Evolutionary conservation across 2,888 invertebrate genomes (phyloP).

Genomic region (Gisinianus flammeolus): DNA sequence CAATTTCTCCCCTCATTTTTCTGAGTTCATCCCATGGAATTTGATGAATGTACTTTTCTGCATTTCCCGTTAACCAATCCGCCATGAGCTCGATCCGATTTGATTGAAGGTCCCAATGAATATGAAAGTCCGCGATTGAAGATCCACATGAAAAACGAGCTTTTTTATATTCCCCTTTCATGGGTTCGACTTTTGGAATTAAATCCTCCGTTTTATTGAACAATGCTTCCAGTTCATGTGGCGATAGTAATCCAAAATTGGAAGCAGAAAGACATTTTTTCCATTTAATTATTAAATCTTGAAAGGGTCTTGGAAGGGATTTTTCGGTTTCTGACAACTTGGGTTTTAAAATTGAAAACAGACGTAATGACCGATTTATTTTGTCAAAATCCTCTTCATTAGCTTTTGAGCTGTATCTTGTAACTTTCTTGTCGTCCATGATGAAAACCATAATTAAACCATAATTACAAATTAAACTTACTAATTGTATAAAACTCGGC

Average conservation of each 20-base stretch:
- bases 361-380: too few species aligned
- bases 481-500: too few species aligned
- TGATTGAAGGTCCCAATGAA: neutral
- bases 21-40: too few species aligned
- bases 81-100: neutral
- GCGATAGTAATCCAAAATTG: neutral
- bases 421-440: too few species aligned
- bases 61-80: neutral
- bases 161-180: neutral
- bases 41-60: neutral
- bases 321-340: neutral
- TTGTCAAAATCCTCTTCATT: too few species aligned
- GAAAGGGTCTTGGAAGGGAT: neutral
- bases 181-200: neutral
- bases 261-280: neutral
- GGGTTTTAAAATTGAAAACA: too few species aligned
- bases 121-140: neutral
- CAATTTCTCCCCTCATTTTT: neutral
- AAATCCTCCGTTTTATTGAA: neutral
- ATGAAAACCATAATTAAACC: too few species aligned
- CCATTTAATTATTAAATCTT: neutral
- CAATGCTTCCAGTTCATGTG: neutral
- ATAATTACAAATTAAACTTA: too few species aligned
- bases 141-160: neutral
- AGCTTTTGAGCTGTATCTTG: too few species aligned